Conservation (phyloP, 1,140 invertebrate genomes). For the Metopolophium dirhodum region DNA sequence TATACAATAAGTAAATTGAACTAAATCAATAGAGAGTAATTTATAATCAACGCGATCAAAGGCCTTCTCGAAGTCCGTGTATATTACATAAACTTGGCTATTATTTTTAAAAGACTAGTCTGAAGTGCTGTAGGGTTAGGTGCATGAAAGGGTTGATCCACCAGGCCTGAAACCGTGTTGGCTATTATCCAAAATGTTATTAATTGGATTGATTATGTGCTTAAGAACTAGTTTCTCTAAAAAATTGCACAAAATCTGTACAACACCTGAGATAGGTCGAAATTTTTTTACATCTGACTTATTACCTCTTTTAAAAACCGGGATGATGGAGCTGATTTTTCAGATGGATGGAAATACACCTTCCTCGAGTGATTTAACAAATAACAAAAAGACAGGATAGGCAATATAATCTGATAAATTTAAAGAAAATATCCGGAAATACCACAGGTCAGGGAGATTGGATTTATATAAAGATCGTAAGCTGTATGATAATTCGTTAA, state of each 20-base stretch:
- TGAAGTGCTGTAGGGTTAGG: too few species aligned
- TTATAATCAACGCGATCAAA: too few species aligned
- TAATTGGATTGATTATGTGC: too few species aligned
- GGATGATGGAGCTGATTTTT: conserved; percentile 12
- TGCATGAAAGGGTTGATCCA: too few species aligned
- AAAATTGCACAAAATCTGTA: not conserved
- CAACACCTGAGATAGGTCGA: not conserved
- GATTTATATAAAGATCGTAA: not conserved
- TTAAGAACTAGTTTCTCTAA: conserved; percentile 25
- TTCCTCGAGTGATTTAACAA: conserved; percentile 13
- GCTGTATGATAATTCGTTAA: not conserved
- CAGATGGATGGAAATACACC: not conserved
- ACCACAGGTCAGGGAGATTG: conserved; percentile 24
- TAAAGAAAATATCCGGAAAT: conserved; percentile 1
- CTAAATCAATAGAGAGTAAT: too few species aligned
- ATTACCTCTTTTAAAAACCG: not conserved
- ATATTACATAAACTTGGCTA: too few species aligned
- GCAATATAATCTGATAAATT: not conserved
- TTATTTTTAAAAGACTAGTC: too few species aligned
- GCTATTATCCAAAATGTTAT: too few species aligned
- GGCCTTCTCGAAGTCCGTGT: too few species aligned
- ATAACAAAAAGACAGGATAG: conserved; percentile 19
- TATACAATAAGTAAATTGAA: too few species aligned
- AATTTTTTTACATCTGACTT: conserved; percentile 33
- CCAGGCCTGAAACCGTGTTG: too few species aligned